Evolutionary conservation across 1,140 invertebrate genomes (phyloP), one percentile per base, ranked within the genome.

Genomic region (Marisa cornuarietis): DNA sequence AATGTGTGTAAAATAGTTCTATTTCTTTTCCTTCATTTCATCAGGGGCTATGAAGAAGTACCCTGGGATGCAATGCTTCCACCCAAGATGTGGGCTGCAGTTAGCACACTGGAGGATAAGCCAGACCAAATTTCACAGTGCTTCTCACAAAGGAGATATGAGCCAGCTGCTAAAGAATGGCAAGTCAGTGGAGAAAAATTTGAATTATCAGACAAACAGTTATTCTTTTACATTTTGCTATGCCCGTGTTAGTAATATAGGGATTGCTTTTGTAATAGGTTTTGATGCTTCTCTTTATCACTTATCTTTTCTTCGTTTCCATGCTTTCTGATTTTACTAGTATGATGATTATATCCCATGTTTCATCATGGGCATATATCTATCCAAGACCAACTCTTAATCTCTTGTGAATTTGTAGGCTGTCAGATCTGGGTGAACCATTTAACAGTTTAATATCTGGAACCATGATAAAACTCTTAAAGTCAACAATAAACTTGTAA

Each of bases 81-180:
- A 13, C 85, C 87, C 0, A 88, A 88, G 79, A 72, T 80, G 62
- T 89, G 87, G 87, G 80, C 87, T 58, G 84, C 87, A 31, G 82
- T 83, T 2, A 78, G 79, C 26, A 88, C 89, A 26, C 66, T 86
- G 13, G 88, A 90, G 69, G 71, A 86, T 2, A 82, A 85, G n/a
- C 87, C 89, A 26, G 89, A 90, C 69, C 88, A 85, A 86, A 84
- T 90, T 1, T 87, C 87, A 76, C 87, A 89, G 58, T 82, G 81
- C 31, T 88, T 80, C 72, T 85, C 85, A 10, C 79, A 84, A 31
- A 89, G 90, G 73, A 82, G 85, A 77, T 89, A 90, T 77, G 87
- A 88, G 61, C 85, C 88, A 49, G 83, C 85, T 49, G 85, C 88
- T 26, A 80, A 90, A 68, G 88, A 90, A 79, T 90, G 87, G 88